phyloP scores from a whole-genome alignment of 2,113 vertebrate genomes.

The Pygoscelis antarcticus region DNA sequence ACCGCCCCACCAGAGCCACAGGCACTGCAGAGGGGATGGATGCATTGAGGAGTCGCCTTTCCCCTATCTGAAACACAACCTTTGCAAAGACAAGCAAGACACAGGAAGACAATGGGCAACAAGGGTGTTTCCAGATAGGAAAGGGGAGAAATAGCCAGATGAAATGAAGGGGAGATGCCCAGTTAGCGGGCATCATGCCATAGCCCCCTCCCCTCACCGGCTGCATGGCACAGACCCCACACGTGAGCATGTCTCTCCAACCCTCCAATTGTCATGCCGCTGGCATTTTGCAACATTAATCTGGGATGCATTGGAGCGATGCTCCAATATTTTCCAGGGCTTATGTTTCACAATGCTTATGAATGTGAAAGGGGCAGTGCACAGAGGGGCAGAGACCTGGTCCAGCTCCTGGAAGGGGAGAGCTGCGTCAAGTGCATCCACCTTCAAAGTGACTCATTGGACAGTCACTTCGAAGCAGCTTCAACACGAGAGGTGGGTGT shows the following conservation, averaged over 20 bases:
- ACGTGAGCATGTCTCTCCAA: not conserved
- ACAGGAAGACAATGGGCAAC: not conserved
- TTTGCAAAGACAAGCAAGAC: no score
- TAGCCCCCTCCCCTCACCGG: not conserved
- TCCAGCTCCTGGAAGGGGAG: not conserved
- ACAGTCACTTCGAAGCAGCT: not conserved
- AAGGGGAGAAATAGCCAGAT: not conserved
- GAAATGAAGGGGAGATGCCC: not conserved
- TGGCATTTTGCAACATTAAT: not conserved
- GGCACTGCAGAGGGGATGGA: not conserved
- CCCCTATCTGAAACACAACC: not conserved
- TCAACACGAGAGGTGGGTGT: not conserved
- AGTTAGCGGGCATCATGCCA: not conserved
- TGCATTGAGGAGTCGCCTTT: not conserved
- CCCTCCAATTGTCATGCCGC: not conserved
- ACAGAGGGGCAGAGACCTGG: not conserved
- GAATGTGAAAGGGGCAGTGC: not conserved
- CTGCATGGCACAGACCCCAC: rapidly evolving
- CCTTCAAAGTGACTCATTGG: rapidly evolving
- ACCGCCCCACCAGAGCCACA: not conserved
- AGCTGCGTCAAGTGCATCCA: not conserved
- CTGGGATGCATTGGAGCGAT: not conserved
- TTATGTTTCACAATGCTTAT: not conserved
- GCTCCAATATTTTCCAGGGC: not conserved
- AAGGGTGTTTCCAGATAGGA: not conserved